Evolutionary conservation across 2,888 invertebrate genomes (phyloP).

Genomic region (Toxonevra muliebris): DNA sequence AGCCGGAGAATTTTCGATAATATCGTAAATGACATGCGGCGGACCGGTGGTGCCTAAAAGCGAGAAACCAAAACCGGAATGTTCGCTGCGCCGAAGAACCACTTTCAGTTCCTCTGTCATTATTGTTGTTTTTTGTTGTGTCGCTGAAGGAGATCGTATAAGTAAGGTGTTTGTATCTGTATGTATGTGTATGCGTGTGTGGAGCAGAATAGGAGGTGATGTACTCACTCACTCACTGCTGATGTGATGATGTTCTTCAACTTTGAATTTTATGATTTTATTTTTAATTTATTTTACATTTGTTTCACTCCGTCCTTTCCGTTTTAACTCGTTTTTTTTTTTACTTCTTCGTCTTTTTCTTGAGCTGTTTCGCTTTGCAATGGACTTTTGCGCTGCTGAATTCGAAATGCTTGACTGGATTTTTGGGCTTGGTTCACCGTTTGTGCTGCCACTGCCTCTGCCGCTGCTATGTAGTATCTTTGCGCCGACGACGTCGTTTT

Average conservation of each 20-base stretch:
- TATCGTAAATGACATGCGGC: conserved; percentile 93
- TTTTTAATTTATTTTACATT: conserved; percentile 10
- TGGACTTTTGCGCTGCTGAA: conserved; percentile 36
- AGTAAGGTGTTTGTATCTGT: background rate
- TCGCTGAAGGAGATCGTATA: background rate
- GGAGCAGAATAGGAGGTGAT: too few species aligned
- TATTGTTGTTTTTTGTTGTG: conserved; percentile 23
- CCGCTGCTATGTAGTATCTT: background rate
- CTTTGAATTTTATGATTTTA: conserved; percentile 25
- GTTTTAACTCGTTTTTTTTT: conserved; percentile 8
- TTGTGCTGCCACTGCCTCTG: conserved; percentile 1
- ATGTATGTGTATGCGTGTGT: too few species aligned
- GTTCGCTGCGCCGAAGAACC: conserved; percentile 86
- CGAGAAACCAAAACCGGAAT: conserved; percentile 90
- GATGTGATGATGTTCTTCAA: conserved; percentile 1
- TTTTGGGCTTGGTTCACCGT: conserved; percentile 58
- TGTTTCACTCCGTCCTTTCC: conserved; percentile 2
- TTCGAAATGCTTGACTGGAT: conserved; percentile 54
- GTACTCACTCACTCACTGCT: background rate
- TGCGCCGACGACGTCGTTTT: conserved; percentile 5
- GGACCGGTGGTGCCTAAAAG: conserved; percentile 89
- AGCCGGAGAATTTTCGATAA: conserved; percentile 92
- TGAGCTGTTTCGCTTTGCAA: conserved; percentile 3
- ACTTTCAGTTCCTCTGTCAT: conserved; percentile 87
- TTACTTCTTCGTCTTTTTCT: conserved; percentile 28